These are phyloP conservation scores for Drosophila nebulosa DNA, from an alignment of 1,140 invertebrate species.

Conservation along the genomic window DNA sequence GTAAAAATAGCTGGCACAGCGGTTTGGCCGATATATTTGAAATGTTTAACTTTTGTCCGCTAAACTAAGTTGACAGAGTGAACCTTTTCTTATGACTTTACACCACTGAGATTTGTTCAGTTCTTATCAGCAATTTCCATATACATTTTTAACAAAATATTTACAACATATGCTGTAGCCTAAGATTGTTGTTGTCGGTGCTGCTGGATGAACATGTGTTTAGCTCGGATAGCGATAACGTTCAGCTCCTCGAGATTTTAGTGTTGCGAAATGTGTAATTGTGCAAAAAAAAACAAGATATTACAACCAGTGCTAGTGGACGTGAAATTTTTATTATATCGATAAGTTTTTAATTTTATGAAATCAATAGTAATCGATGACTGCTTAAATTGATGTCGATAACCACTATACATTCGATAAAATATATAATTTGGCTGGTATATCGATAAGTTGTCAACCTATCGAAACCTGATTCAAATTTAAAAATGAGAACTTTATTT, in stretches of 20 bases:
- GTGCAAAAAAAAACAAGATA: too few species aligned
- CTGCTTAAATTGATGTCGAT: too few species aligned
- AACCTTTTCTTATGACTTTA: not conserved
- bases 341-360: too few species aligned
- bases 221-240: not conserved
- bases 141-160: not conserved
- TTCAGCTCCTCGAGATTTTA: not conserved
- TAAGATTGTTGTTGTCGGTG: not conserved
- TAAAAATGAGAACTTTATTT: too few species aligned
- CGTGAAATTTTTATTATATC: too few species aligned
- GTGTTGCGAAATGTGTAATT: too few species aligned
- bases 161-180: not conserved
- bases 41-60: not conserved
- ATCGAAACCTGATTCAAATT: too few species aligned
- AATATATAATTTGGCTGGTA: too few species aligned
- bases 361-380: too few species aligned
- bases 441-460: too few species aligned
- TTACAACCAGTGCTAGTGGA: too few species aligned
- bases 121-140: not conserved
- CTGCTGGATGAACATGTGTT: not conserved
- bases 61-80: not conserved
- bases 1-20: not conserved
- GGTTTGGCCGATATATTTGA: not conserved
- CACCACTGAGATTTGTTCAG: not conserved
- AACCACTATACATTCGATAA: too few species aligned